Percentiles rank a stretch among this genome's conserved stretches.
These are phyloP conservation scores for Lagorchestes hirsutus DNA, from an alignment of 2,797 vertebrate genomes.

Conservation along the genomic window DNA sequence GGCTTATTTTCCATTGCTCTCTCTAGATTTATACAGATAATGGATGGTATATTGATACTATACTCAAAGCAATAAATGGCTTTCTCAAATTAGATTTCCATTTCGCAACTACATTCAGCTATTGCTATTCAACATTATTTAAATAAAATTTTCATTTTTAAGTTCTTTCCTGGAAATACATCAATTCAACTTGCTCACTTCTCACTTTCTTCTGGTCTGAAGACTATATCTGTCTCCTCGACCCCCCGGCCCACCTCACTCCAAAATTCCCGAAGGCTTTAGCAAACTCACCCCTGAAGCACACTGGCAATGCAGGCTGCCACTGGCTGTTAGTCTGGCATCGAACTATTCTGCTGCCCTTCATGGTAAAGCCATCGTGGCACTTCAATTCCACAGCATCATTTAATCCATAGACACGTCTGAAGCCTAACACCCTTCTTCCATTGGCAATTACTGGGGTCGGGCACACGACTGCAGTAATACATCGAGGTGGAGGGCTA, in stretches of 20 bases:
- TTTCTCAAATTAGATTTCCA: slow-evolving; percentile 22
- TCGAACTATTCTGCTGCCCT: slow-evolving; percentile 58
- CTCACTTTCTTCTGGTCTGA: not conserved
- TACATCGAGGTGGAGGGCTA: slow-evolving; percentile 46
- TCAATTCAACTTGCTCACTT: not conserved
- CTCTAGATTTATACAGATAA: slow-evolving; percentile 7
- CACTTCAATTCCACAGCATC: slow-evolving; percentile 75
- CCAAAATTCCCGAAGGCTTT: slow-evolving; percentile 10
- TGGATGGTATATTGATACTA: not conserved
- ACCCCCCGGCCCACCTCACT: slow-evolving; percentile 34
- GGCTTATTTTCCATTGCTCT: not conserved
- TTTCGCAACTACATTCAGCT: slow-evolving; percentile 33
- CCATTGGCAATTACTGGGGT: slow-evolving; percentile 74
- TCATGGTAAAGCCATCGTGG: slow-evolving; percentile 74
- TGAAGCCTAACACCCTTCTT: slow-evolving; percentile 51
- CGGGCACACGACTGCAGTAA: slow-evolving; percentile 67
- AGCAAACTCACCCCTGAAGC: slow-evolving; percentile 77
- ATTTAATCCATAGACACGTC: slow-evolving; percentile 58
- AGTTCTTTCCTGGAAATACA: slow-evolving; percentile 36
- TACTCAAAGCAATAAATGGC: not conserved
- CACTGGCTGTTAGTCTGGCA: slow-evolving; percentile 78
- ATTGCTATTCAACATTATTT: slow-evolving; percentile 33
- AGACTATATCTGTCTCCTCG: not conserved
- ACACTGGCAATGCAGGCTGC: slow-evolving; percentile 73
- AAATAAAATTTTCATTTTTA: slow-evolving; percentile 7